Percentiles rank a stretch among this genome's conserved stretches.
phyloP scores from a whole-genome alignment of 1,140 invertebrate genomes.

The Nilaparvata lugens region DNA sequence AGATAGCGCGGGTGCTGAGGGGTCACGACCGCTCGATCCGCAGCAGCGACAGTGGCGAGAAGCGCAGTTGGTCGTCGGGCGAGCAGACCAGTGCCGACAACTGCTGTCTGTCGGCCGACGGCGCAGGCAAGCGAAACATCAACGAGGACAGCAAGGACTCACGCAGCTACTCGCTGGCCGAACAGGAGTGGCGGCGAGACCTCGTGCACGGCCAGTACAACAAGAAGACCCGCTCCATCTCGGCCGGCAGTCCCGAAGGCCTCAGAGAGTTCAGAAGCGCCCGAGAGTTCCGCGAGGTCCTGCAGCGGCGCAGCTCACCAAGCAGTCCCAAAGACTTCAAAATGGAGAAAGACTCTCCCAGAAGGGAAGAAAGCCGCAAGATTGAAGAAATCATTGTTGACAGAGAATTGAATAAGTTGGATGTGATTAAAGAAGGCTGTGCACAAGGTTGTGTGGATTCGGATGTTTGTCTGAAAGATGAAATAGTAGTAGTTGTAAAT shows the following conservation, averaged over 20 bases:
- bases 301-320: slow-evolving; percentile 5
- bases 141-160: slow-evolving; percentile 12
- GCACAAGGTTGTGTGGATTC: slow-evolving; percentile 10
- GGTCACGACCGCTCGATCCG: slow-evolving; percentile 15
- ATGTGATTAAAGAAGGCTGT: slow-evolving; percentile 15
- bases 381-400: neutral
- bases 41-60: slow-evolving; percentile 21
- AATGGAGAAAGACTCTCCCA: neutral
- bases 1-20: slow-evolving; percentile 13
- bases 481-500: slow-evolving; percentile 11
- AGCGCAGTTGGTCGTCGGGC: slow-evolving; percentile 21
- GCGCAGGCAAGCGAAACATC: neutral
- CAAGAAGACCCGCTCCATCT: slow-evolving; percentile 9
- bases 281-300: slow-evolving; percentile 1
- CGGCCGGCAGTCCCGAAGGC: slow-evolving; percentile 16
- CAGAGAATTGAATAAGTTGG: neutral
- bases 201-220: slow-evolving; percentile 9
- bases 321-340: slow-evolving; percentile 12
- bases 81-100: slow-evolving; percentile 12
- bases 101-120: neutral
- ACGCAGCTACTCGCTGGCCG: slow-evolving; percentile 9
- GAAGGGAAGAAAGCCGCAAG: neutral
- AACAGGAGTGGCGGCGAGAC: slow-evolving; percentile 14
- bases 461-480: slow-evolving; percentile 7
- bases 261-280: slow-evolving; percentile 10